Conservation (phyloP, 1,140 invertebrate genomes). For the Aphaenogaster rudis region DNA sequence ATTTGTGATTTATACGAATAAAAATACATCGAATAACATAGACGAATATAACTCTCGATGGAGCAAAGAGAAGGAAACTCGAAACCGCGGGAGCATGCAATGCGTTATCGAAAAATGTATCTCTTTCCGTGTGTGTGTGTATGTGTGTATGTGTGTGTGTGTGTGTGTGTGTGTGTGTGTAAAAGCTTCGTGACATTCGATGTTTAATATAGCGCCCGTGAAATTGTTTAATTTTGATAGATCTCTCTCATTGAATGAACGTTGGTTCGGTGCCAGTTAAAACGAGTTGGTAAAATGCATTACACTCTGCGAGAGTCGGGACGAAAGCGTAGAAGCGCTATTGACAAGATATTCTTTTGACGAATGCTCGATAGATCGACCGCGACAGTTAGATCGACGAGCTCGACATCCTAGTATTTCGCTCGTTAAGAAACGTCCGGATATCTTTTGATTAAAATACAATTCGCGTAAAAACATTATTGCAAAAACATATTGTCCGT, state of each 20-base stretch:
- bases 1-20: background rate
- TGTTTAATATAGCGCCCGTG: conserved; percentile 39
- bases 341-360: conserved; percentile 9
- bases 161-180: background rate
- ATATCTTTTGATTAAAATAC: background rate
- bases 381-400: background rate
- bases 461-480: background rate
- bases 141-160: background rate
- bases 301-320: background rate
- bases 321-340: background rate
- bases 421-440: background rate
- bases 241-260: conserved; percentile 6
- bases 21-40: conserved; percentile 21
- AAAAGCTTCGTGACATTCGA: conserved; percentile 34
- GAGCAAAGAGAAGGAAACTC: conserved; percentile 36
- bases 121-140: conserved; percentile 11
- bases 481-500: background rate
- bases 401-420: background rate
- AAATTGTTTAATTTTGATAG: conserved; percentile 59
- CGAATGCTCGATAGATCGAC: background rate
- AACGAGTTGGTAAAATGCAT: conserved; percentile 24
- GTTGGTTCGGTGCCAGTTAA: conserved; percentile 10
- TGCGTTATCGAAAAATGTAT: conserved; percentile 52
- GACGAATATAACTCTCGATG: background rate
- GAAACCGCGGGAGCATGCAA: conserved; percentile 10